phyloP scores from a whole-genome alignment of 2,888 invertebrate genomes.

The Augochlorella aurata region DNA sequence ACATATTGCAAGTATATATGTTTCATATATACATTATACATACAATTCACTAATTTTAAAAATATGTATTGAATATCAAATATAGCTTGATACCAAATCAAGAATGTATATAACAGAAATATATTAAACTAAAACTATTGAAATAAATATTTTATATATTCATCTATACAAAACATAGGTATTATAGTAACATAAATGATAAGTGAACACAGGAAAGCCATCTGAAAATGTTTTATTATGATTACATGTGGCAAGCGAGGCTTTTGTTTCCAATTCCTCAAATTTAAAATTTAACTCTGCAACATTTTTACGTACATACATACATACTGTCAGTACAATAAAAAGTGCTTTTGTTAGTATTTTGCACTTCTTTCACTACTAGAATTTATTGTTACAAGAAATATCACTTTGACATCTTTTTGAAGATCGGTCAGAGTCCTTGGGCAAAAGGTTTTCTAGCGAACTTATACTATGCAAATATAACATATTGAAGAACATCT shows the following conservation, averaged over 20 bases:
- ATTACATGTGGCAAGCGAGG: conserved; percentile 76
- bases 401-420: conserved; percentile 61
- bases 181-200: conserved; percentile 22
- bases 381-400: conserved; percentile 64
- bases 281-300: conserved; percentile 67
- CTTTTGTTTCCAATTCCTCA: conserved; percentile 72
- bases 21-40: conserved; percentile 14
- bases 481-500: conserved; percentile 64
- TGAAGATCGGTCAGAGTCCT: conserved; percentile 59
- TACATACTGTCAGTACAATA: conserved; percentile 67
- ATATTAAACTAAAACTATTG: neutral
- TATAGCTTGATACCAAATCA: neutral
- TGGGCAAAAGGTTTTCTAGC: conserved; percentile 60
- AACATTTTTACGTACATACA: conserved; percentile 69
- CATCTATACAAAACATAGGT: conserved; percentile 25
- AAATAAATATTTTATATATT: conserved; percentile 13
- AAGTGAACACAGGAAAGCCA: conserved; percentile 53
- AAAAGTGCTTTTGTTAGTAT: conserved; percentile 62
- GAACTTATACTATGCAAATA: conserved; percentile 62
- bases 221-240: conserved; percentile 73
- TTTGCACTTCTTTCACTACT: conserved; percentile 64
- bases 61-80: conserved; percentile 2
- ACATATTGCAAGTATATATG: conserved; percentile 22
- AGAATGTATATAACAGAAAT: conserved; percentile 7
- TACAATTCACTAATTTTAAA: conserved; percentile 6